phyloP scores from a whole-genome alignment of 2,113 vertebrate genomes.

The Hystrix cristata region DNA sequence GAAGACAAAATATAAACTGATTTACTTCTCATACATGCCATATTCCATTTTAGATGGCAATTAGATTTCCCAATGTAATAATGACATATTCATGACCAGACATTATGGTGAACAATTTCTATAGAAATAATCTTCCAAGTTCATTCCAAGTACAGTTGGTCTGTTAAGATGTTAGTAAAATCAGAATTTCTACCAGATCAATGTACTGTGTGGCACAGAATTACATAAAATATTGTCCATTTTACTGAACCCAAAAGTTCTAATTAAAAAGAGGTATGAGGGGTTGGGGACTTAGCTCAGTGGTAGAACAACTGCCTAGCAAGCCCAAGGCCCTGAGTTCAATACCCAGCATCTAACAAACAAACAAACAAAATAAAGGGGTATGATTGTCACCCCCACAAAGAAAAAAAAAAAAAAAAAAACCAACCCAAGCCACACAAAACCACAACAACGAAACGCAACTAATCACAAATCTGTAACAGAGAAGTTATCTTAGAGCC shows the following conservation, averaged over 20 bases:
- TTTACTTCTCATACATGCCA: neutral
- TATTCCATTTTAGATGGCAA: neutral
- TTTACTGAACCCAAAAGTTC: constrained; percentile 53
- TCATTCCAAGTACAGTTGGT: neutral
- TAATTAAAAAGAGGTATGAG: neutral
- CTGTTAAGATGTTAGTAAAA: neutral
- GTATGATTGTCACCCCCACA: neutral
- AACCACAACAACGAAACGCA: neutral
- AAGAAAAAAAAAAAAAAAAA: neutral
- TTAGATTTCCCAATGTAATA: constrained; percentile 47
- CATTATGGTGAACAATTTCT: neutral
- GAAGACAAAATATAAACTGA: constrained; percentile 49
- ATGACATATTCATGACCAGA: neutral
- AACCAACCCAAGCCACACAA: neutral
- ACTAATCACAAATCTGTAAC: neutral
- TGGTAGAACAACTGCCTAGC: no score
- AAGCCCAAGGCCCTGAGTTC: no score
- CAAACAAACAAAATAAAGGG: neutral
- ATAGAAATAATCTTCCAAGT: neutral
- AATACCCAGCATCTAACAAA: no score
- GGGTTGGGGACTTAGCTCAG: no score
- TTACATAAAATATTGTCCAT: neutral
- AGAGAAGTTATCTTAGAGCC: neutral
- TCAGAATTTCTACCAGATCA: constrained; percentile 44
- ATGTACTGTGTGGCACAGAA: neutral